These are phyloP conservation scores for Neosilurus mollespiculum DNA, from an alignment of 2,797 vertebrate species.

Conservation along the genomic window DNA sequence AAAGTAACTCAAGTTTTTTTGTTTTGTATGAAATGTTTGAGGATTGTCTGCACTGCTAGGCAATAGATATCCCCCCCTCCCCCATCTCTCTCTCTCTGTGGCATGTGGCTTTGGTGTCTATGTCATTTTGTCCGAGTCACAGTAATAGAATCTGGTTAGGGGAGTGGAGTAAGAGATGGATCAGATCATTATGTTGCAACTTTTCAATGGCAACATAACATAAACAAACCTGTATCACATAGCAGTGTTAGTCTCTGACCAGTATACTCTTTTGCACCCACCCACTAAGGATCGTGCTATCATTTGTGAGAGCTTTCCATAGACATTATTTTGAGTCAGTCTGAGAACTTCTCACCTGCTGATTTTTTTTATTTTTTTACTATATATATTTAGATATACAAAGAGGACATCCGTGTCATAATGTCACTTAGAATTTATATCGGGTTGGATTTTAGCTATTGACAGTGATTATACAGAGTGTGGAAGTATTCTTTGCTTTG, in stretches of 20 bases:
- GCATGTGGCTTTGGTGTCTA: slow-evolving; percentile 32
- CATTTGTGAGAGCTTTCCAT: background rate
- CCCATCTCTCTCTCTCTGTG: background rate
- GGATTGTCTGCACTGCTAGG: slow-evolving; percentile 14
- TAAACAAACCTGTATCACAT: slow-evolving; percentile 44
- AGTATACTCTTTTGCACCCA: background rate
- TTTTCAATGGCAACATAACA: slow-evolving; percentile 47
- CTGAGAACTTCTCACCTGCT: background rate
- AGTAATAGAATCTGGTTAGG: slow-evolving; percentile 39
- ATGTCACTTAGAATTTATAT: background rate
- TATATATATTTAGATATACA: background rate
- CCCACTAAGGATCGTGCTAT: background rate
- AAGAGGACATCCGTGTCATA: background rate
- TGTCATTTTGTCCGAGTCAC: slow-evolving; percentile 30
- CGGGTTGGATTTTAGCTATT: background rate
- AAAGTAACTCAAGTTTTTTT: slow-evolving; percentile 1
- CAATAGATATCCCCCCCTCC: background rate
- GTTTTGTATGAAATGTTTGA: slow-evolving; percentile 14
- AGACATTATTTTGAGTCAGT: too few relatives aligned
- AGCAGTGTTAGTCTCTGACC: background rate
- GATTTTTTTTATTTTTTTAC: background rate
- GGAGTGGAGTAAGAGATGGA: slow-evolving; percentile 38
- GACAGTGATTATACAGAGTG: background rate
- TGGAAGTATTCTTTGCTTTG: background rate
- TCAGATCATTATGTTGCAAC: slow-evolving; percentile 39